A percentile compares a stretch with the other conserved stretches of the same genome.
These are phyloP conservation scores for Triplophysa rosa DNA, from an alignment of 2,113 vertebrate species.

Conservation along the genomic window DNA sequence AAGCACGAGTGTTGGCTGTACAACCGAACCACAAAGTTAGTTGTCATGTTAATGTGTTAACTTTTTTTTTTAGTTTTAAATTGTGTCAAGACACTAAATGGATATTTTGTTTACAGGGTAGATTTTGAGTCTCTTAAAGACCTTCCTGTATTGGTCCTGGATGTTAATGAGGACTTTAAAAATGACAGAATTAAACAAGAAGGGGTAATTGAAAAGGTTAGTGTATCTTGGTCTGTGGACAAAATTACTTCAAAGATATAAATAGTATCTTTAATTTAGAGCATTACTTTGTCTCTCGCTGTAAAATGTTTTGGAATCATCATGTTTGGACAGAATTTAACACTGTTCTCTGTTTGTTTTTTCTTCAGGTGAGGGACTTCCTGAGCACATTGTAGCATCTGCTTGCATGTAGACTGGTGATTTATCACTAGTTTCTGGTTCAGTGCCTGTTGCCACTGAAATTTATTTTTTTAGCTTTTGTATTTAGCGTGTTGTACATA, in stretches of 20 bases:
- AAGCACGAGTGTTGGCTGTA: slow-evolving; percentile 84
- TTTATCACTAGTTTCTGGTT: neutral
- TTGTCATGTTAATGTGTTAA: neutral
- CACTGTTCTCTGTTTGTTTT: neutral
- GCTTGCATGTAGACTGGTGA: neutral
- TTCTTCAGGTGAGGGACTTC: slow-evolving; percentile 67
- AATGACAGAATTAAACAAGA: slow-evolving; percentile 81
- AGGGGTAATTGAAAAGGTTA: slow-evolving; percentile 73
- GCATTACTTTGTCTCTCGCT: neutral
- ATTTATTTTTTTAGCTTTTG: neutral
- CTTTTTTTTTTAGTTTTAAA: neutral
- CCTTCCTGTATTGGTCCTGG: slow-evolving; percentile 77
- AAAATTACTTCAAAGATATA: neutral
- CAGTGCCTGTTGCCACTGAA: neutral
- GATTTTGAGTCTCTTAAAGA: slow-evolving; percentile 80
- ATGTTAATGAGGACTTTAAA: slow-evolving; percentile 83
- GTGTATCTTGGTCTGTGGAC: neutral
- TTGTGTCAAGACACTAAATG: neutral
- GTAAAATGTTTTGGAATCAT: neutral
- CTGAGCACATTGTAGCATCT: slow-evolving; percentile 57
- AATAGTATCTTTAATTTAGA: no score
- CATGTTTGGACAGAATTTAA: neutral
- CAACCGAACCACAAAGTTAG: slow-evolving; percentile 75
- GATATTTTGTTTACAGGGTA: slow-evolving; percentile 62
- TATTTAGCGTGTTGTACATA: slow-evolving; percentile 11